These are phyloP conservation scores for Eptesicus fuscus DNA, from an alignment of 2,113 vertebrate genomes.

Conservation along the genomic window DNA sequence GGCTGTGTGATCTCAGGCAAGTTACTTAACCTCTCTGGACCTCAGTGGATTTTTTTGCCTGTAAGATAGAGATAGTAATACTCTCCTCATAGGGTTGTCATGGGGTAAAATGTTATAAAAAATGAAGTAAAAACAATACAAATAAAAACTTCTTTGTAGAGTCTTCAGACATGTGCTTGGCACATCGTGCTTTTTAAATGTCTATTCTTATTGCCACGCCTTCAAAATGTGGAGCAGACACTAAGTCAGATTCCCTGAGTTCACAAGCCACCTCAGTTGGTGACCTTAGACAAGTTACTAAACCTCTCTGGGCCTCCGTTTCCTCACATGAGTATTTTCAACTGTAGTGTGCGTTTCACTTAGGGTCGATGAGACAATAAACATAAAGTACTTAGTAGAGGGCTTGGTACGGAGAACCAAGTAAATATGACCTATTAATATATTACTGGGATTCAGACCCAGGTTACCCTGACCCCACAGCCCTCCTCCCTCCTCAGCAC, in stretches of 20 bases:
- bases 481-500: background rate
- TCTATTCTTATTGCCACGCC: background rate
- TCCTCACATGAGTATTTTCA: background rate
- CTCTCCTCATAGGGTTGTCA: background rate
- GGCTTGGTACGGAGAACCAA: background rate
- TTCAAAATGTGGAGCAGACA: background rate
- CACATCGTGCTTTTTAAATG: background rate
- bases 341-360: background rate
- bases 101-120: background rate
- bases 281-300: background rate
- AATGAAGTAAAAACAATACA: background rate
- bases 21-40: background rate
- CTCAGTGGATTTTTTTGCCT: background rate
- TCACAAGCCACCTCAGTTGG: background rate
- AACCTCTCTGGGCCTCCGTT: background rate
- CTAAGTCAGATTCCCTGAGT: background rate
- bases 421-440: background rate
- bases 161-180: background rate
- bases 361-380: background rate
- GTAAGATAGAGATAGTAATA: background rate
- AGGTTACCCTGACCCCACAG: background rate
- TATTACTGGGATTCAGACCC: background rate
- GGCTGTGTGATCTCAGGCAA: background rate
- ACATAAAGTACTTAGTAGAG: background rate
- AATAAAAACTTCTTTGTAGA: background rate